Conservation (phyloP, 2,888 invertebrate genomes). For the Anarsia innoxiella region DNA sequence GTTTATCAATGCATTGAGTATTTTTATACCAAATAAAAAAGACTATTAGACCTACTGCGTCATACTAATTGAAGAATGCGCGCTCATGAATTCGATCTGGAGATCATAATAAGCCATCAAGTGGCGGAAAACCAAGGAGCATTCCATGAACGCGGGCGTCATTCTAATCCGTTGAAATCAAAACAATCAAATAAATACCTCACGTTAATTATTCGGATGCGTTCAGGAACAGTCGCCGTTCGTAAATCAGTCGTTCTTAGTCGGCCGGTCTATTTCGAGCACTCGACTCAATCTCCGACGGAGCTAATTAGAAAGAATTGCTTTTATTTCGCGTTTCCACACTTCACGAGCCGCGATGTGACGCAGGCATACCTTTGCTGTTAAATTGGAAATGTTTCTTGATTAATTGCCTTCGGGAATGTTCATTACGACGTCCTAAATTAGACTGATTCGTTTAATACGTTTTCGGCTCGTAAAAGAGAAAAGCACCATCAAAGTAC, state of each 20-base stretch:
- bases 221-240: conserved; percentile 57
- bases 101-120: conserved; percentile 5
- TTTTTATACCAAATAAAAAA: too few relatives aligned
- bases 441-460: conserved; percentile 8
- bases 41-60: too few relatives aligned
- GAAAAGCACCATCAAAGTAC: too few relatives aligned
- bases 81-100: too few relatives aligned
- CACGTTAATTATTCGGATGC: conserved; percentile 64
- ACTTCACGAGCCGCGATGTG: conserved; percentile 50
- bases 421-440: conserved; percentile 35
- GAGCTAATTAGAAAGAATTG: conserved; percentile 74
- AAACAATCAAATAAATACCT: conserved; percentile 69
- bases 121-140: conserved; percentile 13
- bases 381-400: conserved; percentile 48
- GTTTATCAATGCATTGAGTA: too few relatives aligned
- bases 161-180: conserved; percentile 58
- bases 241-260: conserved; percentile 59
- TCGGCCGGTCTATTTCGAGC: conserved; percentile 53
- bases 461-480: conserved; percentile 3
- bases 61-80: too few relatives aligned
- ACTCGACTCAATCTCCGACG: conserved; percentile 47
- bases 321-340: conserved; percentile 72
- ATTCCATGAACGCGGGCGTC: conserved; percentile 27
- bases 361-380: conserved; percentile 42
- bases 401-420: conserved; percentile 41